These are phyloP conservation scores for Callitettix versicolor DNA, from an alignment of 1,140 invertebrate species.

Conservation along the genomic window DNA sequence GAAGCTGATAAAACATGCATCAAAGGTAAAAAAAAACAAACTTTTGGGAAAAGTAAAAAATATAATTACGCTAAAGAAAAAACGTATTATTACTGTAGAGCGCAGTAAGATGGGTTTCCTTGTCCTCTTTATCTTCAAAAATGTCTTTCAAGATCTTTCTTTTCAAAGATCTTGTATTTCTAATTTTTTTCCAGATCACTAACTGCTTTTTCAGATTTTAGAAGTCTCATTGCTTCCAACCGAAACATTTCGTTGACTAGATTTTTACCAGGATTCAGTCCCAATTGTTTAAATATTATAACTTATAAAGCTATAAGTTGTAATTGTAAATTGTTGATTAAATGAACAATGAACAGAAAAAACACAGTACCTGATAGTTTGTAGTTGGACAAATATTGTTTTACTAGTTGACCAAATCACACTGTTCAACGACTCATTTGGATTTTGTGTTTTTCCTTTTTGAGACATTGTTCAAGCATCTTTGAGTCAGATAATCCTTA, in stretches of 20 bases:
- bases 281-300: constrained; percentile 1
- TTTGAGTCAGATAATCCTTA: background rate
- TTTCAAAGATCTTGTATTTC: too few relatives aligned
- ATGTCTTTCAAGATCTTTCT: too few relatives aligned
- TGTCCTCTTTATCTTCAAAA: too few relatives aligned
- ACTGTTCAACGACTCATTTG: constrained; percentile 1
- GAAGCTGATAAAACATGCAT: too few relatives aligned
- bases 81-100: too few relatives aligned
- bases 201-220: constrained; percentile 2
- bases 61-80: too few relatives aligned
- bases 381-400: background rate
- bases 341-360: background rate
- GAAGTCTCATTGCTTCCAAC: constrained; percentile 2
- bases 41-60: too few relatives aligned
- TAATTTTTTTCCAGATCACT: background rate
- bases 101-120: too few relatives aligned
- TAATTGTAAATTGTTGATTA: constrained; percentile 1
- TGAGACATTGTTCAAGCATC: background rate
- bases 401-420: background rate
- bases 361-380: constrained; percentile 1
- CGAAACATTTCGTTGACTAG: background rate
- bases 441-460: constrained; percentile 8
- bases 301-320: too few relatives aligned
- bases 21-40: too few relatives aligned
- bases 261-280: constrained; percentile 2